Base-by-base conservation (phyloP, 2,113 vertebrate species). In the Stigmatopora argus region DNA sequence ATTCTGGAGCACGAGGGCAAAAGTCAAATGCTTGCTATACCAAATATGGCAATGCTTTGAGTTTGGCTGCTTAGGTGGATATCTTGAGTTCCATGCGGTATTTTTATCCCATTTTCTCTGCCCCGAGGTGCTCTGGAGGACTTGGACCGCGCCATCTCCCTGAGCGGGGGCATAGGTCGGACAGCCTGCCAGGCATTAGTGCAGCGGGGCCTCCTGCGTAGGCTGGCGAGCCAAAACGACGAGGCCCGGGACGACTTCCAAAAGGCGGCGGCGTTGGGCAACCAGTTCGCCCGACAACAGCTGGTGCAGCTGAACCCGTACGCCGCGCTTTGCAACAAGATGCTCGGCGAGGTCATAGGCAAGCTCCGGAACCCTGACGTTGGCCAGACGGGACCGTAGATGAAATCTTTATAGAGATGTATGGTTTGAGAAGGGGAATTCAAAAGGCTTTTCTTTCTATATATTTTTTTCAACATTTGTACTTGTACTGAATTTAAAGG, bases 241-340 rank as follows among this genome's bases (percentile, higher is more conserved):
- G 90, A 88, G 0, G 95, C 95, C 14, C 88, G 85, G 44, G 70
- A 10, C 13, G 94, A 96, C 78, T 92, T 94, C 0, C 88, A 92
- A 81, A 78, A 51, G 1, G 97, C 95, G 0, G 93, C 94, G 0
- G 79, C 74, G 0, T 78, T 97, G 48, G 97, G 96, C 64, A 97
- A 93, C n/a, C 61, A 86, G 53, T 98, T 98, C n/a, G 97, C 95
- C 18, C 88, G 83, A 11, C 91, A 77, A 62, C 96, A 98, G 88
- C 89, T 93, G 7, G 91, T 92, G 69, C 75, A 83, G 26, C 89
- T 97, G 13, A 99, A 99, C 77, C 97, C 97, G 0, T 98, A 98
- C 3, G 90, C 96, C 0, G 96, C 97, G 0, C 93, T 99, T 52
- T 99, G 97, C 89, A 99, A 99, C 86, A 93, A 90, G 72, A 97